phyloP scores from a whole-genome alignment of 1,140 invertebrate genomes.

The Drosophila pachea region DNA sequence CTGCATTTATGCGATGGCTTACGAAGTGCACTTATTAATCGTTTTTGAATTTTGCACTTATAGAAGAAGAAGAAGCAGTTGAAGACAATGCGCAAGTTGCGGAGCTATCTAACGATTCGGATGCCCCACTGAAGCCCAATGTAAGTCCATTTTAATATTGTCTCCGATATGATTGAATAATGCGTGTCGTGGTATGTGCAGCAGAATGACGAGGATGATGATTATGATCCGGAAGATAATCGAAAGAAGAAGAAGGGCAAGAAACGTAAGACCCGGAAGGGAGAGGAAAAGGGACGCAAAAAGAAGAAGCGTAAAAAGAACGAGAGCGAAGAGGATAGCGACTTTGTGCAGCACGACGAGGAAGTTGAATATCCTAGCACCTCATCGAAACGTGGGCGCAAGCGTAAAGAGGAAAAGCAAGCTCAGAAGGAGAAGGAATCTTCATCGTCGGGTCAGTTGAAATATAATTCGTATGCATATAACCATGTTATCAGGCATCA shows the following conservation, averaged over 20 bases:
- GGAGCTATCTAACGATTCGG: constrained; percentile 75
- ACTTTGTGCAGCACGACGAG: constrained; percentile 85
- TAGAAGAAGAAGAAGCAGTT: constrained; percentile 74
- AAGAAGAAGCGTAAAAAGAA: constrained; percentile 96
- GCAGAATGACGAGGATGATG: constrained; percentile 88
- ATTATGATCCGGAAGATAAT: constrained; percentile 90
- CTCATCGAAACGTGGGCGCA: constrained; percentile 80
- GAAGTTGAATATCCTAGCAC: constrained; percentile 80
- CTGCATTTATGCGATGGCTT: constrained; percentile 19
- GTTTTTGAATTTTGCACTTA: constrained; percentile 24
- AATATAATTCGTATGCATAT: background rate
- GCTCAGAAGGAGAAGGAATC: constrained; percentile 77
- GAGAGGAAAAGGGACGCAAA: constrained; percentile 93
- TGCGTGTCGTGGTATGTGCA: background rate
- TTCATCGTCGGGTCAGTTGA: constrained; percentile 55
- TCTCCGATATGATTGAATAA: no score
- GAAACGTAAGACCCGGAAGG: constrained; percentile 91
- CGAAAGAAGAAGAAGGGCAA: constrained; percentile 94
- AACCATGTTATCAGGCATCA: background rate
- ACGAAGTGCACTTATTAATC: constrained; percentile 6
- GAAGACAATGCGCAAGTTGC: constrained; percentile 73
- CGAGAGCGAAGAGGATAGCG: constrained; percentile 93
- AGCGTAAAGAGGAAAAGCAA: constrained; percentile 81
- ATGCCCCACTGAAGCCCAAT: constrained; percentile 74
- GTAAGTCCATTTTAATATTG: constrained; percentile 50